A percentile compares a stretch with the other conserved stretches of the same genome.
Conservation (phyloP, 2,888 invertebrate species). For the Leptopilina drosophilae region DNA sequence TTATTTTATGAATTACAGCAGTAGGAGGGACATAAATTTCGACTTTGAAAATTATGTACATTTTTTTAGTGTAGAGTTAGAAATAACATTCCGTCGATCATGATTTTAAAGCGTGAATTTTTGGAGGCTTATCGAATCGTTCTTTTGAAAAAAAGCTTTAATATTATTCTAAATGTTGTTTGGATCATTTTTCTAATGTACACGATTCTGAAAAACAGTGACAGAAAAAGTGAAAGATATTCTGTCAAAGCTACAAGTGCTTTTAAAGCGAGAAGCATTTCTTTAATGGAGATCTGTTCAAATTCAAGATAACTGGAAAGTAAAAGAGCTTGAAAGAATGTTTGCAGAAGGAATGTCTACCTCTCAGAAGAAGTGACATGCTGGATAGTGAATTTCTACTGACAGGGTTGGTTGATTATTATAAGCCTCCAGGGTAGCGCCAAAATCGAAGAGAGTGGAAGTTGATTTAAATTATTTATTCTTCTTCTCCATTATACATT, state of each 20-base stretch:
- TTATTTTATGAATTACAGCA: too few species aligned
- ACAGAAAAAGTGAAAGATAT: not conserved
- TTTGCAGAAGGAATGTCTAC: conserved; percentile 27
- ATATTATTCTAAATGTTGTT: not conserved
- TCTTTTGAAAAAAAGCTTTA: too few species aligned
- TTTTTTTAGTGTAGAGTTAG: not conserved
- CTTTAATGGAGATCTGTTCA: conserved; percentile 21
- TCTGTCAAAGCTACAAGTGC: not conserved
- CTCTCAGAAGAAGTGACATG: conserved; percentile 24
- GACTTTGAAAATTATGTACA: not conserved
- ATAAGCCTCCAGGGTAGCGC: conserved; percentile 10
- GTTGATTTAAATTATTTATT: not conserved
- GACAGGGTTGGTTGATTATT: conserved; percentile 39
- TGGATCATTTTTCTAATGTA: too few species aligned
- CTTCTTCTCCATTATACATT: too few species aligned
- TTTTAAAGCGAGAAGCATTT: conserved; percentile 15
- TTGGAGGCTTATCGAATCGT: too few species aligned
- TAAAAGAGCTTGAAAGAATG: conserved; percentile 32
- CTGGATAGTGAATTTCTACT: conserved; percentile 19
- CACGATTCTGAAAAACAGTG: too few species aligned
- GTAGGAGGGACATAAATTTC: too few species aligned
- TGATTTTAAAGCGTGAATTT: too few species aligned
- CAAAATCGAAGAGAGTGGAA: not conserved
- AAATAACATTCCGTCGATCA: not conserved
- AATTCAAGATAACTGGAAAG: conserved; percentile 29